phyloP scores from a whole-genome alignment of 2,888 invertebrate genomes.

The Beris morrisii region DNA sequence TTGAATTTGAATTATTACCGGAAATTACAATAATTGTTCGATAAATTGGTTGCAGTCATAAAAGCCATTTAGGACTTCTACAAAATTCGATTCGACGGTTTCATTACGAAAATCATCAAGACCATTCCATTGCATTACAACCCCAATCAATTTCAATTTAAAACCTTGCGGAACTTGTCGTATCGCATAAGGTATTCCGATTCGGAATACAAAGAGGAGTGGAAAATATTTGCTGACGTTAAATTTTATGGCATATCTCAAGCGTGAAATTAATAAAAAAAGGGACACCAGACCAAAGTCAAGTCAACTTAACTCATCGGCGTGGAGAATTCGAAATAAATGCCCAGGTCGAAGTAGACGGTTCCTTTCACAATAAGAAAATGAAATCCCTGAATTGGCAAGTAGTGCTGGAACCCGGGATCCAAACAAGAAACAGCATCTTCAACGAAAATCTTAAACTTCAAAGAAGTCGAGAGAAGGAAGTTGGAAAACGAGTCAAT shows the following conservation, averaged over 20 bases:
- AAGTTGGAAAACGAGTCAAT: background rate
- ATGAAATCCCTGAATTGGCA: no score
- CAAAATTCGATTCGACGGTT: no score
- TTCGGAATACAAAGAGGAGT: background rate
- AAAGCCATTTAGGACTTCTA: no score
- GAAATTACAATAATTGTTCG: no score
- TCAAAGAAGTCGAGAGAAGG: background rate
- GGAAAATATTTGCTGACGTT: conserved; percentile 6
- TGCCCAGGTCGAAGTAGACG: conserved; percentile 2
- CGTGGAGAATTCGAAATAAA: conserved; percentile 11
- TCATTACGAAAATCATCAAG: no score
- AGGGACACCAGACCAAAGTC: background rate
- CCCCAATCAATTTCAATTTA: conserved; percentile 21
- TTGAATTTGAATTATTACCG: no score
- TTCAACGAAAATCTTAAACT: no score
- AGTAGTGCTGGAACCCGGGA: no score
- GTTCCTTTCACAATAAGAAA: no score
- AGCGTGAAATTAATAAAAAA: conserved; percentile 21
- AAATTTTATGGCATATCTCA: conserved; percentile 10
- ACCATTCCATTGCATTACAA: background rate
- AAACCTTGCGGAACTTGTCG: background rate
- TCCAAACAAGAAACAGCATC: no score
- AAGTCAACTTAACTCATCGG: conserved; percentile 8
- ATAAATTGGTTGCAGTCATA: no score
- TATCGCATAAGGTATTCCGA: background rate